Conservation (phyloP, 1,140 invertebrate species). For the Radopholus similis region DNA sequence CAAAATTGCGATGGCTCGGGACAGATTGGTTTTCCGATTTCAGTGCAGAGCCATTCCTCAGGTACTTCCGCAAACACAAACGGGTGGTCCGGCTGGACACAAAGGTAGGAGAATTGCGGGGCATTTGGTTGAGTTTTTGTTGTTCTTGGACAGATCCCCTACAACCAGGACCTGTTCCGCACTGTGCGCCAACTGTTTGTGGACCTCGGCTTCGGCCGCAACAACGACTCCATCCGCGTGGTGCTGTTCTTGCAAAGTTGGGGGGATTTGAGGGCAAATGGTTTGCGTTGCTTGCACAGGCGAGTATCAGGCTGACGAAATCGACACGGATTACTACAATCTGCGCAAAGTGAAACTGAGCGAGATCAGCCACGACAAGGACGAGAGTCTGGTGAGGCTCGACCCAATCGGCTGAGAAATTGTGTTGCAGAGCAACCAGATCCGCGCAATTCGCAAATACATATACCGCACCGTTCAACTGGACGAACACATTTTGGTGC, state of each 20-base stretch:
- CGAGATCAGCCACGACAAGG: conserved; percentile 42
- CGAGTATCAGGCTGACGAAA: conserved; percentile 36
- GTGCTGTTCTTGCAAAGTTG: conserved; percentile 42
- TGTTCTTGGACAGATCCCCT: conserved; percentile 19
- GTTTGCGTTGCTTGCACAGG: conserved; percentile 15
- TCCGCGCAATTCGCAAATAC: conserved; percentile 38
- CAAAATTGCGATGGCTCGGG: background rate
- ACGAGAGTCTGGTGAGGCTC: conserved; percentile 39
- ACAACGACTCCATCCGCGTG: conserved; percentile 51
- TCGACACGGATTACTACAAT: conserved; percentile 49
- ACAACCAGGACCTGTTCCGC: conserved; percentile 32
- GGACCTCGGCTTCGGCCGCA: conserved; percentile 50
- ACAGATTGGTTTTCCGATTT: background rate
- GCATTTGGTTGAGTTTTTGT: background rate
- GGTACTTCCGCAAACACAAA: conserved; percentile 49
- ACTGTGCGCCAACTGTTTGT: conserved; percentile 45
- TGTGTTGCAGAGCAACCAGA: conserved; percentile 33
- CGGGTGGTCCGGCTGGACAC: conserved; percentile 44
- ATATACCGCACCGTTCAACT: conserved; percentile 45
- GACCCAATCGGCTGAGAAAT: background rate
- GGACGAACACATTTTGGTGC: conserved; percentile 48
- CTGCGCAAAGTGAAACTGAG: conserved; percentile 32
- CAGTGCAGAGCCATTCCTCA: conserved; percentile 40
- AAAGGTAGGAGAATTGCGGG: background rate
- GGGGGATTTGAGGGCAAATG: background rate